Evolutionary conservation across 1,140 invertebrate species (phyloP).

Genomic region (Halesus radiatus): DNA sequence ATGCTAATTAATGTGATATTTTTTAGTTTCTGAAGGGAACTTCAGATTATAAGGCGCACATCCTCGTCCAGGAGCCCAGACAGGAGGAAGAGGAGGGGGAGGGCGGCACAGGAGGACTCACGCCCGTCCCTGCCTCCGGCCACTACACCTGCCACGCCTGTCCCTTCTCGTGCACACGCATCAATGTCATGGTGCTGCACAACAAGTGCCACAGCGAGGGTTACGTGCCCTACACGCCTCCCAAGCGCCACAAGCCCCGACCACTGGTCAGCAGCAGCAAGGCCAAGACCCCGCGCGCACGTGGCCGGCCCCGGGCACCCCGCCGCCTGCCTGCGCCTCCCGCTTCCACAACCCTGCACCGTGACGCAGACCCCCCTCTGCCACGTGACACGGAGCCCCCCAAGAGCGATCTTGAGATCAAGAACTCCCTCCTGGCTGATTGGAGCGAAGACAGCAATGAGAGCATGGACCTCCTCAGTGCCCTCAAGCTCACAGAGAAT

Average conservation of each 20-base stretch:
- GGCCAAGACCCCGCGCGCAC: neutral
- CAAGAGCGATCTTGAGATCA: conserved; percentile 69
- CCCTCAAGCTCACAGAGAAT: conserved; percentile 59
- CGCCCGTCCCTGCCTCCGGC: conserved; percentile 59
- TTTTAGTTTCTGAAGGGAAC: conserved; percentile 67
- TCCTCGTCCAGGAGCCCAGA: conserved; percentile 68
- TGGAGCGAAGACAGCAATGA: conserved; percentile 68
- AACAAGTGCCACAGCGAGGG: conserved; percentile 73
- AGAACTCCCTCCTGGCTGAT: conserved; percentile 68
- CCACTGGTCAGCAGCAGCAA: neutral
- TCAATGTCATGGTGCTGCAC: conserved; percentile 80
- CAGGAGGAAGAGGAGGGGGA: conserved; percentile 54
- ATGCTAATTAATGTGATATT: conserved; percentile 24
- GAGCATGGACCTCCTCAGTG: conserved; percentile 57
- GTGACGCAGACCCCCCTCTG: neutral
- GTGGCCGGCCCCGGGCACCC: conserved; percentile 57
- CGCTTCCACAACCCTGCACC: neutral
- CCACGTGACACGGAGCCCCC: conserved; percentile 61
- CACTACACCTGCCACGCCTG: conserved; percentile 77
- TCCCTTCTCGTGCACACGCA: conserved; percentile 73
- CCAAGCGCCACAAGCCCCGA: conserved; percentile 54
- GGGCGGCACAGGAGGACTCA: conserved; percentile 49
- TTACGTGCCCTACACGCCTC: conserved; percentile 65
- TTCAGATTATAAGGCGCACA: conserved; percentile 76
- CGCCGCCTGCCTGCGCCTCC: neutral